Base-by-base conservation (phyloP, 2,113 vertebrate species). In the Epinephelus fuscoguttatus region DNA sequence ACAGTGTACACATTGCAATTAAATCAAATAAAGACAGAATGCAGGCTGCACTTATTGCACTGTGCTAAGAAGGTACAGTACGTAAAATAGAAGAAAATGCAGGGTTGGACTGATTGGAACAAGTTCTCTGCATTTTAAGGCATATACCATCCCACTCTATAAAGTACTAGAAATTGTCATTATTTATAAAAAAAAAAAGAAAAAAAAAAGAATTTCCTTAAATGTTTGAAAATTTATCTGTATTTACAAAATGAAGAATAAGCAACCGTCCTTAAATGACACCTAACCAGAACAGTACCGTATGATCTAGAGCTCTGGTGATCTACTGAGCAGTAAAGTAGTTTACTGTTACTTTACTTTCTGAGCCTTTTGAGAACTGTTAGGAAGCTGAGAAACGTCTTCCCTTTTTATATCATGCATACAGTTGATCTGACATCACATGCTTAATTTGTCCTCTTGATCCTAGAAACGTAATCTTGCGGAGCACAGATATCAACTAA, bases 31-130 rank as follows among this genome's bases (percentile, higher is more conserved):
- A 8, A 0, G 23, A 76, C 3, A 47, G 19, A 21, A 45, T 1
- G 13, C 45, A 23, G 33, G 17, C 74, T 66, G 11, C 30, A 79
- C 27, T 25, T 70, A 85, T 85, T 89, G 82, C 70, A 87, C 79
- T 49, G 30, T 56, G 47, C 69, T 71, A 68, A 57, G 27, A 70
- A 56, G n/a, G 61, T 47, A 42, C 42, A 9, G 11, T 10, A 57
- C 19, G 47, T 75, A n/a, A 59, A 69, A 49, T 45, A 30, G 37
- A 10, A 42, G 42, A 55, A 27, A 37, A 37, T 37, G 18, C 56
- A 71, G 5, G 19, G 23, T 63, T 25, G 27, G 18, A 47, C 53
- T 37, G 17, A 59, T 33, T n/a, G 59, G 53, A 78, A 23, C 40
- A 37, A 13, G 14, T 23, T 27, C 37, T 33, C 14, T 60, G 57